These are phyloP conservation scores for Allygus modestus DNA, from an alignment of 2,888 invertebrate genomes.

Conservation along the genomic window DNA sequence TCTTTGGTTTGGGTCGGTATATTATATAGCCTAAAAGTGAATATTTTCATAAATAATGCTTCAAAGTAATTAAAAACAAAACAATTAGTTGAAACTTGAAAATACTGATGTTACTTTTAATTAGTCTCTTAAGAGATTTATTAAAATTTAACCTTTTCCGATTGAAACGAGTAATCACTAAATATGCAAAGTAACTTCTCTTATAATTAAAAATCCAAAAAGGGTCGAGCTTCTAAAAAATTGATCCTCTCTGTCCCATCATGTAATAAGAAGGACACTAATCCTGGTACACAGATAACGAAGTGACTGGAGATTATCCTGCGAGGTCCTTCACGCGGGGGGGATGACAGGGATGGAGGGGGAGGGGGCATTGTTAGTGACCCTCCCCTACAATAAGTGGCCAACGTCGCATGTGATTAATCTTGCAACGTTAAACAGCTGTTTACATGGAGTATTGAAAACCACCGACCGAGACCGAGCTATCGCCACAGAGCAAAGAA, in stretches of 20 bases:
- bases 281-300: slow-evolving; percentile 34
- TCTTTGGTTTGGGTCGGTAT: no score
- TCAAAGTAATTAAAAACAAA: no score
- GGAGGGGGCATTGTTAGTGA: slow-evolving; percentile 42
- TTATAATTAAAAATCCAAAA: slow-evolving; percentile 19
- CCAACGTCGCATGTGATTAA: slow-evolving; percentile 49
- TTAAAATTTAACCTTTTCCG: neutral
- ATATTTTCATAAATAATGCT: no score
- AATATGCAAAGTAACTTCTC: neutral
- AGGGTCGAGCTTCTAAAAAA: neutral
- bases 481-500: slow-evolving; percentile 8
- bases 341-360: neutral
- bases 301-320: slow-evolving; percentile 37
- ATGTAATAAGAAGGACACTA: slow-evolving; percentile 18
- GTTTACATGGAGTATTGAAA: slow-evolving; percentile 46
- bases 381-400: slow-evolving; percentile 47
- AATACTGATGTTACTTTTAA: no score
- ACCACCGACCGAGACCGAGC: slow-evolving; percentile 29
- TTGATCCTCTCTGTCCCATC: neutral
- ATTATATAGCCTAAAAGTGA: no score
- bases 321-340: neutral
- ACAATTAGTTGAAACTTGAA: no score
- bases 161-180: neutral
- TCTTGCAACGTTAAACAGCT: slow-evolving; percentile 49
- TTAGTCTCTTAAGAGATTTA: no score